Evolutionary conservation across 2,797 vertebrate genomes (phyloP), one percentile per base, ranked within the genome.

Genomic region (Schizopygopsis malacanthus): DNA sequence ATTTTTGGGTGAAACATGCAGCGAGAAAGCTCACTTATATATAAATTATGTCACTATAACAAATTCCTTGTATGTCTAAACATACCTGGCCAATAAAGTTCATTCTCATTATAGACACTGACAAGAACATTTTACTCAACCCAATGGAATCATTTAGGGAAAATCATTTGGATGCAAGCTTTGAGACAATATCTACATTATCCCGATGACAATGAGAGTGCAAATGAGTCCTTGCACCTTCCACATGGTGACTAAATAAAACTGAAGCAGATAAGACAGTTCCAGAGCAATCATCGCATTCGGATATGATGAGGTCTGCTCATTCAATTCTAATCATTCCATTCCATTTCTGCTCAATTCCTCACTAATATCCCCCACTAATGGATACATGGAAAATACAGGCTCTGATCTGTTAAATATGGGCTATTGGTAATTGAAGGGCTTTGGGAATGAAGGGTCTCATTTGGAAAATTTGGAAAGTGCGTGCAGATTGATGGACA

Each of bases 311-410:
- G 37, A 78, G 63, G 39, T 45, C n/a, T 6, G 50, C 76, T 85
- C 63, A 47, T 70, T 78, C 37, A 78, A 56, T 56, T 70, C 61
- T 54, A 76, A 84, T 84, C 73, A 69, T 85, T 84, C 63, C 73
- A 78, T 84, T 83, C 63, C 73, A 78, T 84, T 83, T 85, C 83
- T 85, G 65, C 39, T 59, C 65, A 79, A 37, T 84, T 84, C 50
- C 16, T 7, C 47, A 78, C 33, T 70, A 84, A 84, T 84, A 84
- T 84, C 69, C 16, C 11, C 50, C 47, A 79, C 65, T 85, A 85
- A 71, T 79, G 79, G 65, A 59, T 71, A 71, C 50, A 79, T 5
- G 50, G 45, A 52, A 63, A 84, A 65, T 69, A 78, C 16, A 3
- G 15, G 75, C 45, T 43, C 22, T 67, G 65, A 59, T 85, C 65